phyloP scores from a whole-genome alignment of 2,888 invertebrate genomes.

The Mesopsocus fuscifrons region DNA sequence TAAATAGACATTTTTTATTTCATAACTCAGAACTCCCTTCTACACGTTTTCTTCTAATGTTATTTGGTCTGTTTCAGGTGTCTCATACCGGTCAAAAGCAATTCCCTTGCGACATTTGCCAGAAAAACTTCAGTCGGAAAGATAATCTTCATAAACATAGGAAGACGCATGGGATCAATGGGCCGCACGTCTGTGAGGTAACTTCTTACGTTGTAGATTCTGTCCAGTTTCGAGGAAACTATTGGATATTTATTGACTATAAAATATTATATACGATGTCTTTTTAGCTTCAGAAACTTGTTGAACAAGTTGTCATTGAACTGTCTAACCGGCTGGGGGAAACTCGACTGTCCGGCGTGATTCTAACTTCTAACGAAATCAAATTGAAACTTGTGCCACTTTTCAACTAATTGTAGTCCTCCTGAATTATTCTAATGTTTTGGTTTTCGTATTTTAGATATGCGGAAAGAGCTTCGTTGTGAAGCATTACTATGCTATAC shows the following conservation, averaged over 20 bases:
- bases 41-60: too few species aligned
- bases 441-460: too few species aligned
- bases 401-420: too few species aligned
- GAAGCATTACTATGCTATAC: constrained; percentile 44
- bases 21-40: too few species aligned
- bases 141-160: constrained; percentile 36
- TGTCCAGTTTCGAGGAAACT: too few species aligned
- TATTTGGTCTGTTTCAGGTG: constrained; percentile 27
- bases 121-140: constrained; percentile 23
- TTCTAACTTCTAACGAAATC: too few species aligned
- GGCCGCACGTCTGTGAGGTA: constrained; percentile 40
- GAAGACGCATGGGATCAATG: constrained; percentile 35
- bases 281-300: too few species aligned
- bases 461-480: constrained; percentile 45
- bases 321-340: not conserved
- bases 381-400: too few species aligned
- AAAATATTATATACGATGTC: constrained; percentile 40
- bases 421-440: too few species aligned
- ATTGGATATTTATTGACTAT: too few species aligned
- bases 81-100: constrained; percentile 37
- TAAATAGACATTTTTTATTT: too few species aligned
- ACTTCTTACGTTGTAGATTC: constrained; percentile 41
- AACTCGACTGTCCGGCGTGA: too few species aligned
- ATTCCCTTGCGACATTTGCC: constrained; percentile 24
- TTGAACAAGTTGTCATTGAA: constrained; percentile 1